Evolutionary conservation across 2,888 invertebrate species (phyloP).

Genomic region (Chrysolina oricalcia): DNA sequence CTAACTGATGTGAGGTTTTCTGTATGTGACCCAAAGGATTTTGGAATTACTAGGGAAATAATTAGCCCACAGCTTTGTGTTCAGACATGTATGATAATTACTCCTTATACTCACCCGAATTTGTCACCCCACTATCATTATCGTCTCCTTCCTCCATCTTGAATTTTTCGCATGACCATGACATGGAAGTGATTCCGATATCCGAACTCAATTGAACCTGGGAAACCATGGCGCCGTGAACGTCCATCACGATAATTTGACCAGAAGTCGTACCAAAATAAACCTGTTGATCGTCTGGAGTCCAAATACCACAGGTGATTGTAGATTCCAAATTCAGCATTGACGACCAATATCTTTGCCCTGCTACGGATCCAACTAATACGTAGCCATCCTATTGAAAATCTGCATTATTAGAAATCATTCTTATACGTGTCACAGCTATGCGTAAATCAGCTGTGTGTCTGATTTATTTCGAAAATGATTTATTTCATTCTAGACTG

Average conservation of each 20-base stretch:
- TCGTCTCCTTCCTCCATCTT: slow-evolving; percentile 97
- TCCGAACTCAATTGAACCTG: slow-evolving; percentile 91
- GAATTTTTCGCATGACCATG: slow-evolving; percentile 98
- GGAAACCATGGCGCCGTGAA: slow-evolving; percentile 95
- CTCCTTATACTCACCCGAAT: slow-evolving; percentile 66
- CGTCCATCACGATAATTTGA: slow-evolving; percentile 97
- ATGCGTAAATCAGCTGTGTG: no score
- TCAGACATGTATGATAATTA: background rate
- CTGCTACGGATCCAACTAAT: slow-evolving; percentile 96
- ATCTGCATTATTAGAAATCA: no score
- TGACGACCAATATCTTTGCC: slow-evolving; percentile 98
- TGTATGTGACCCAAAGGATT: no score
- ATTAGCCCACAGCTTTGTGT: no score
- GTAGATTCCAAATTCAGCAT: slow-evolving; percentile 95
- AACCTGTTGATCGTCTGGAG: slow-evolving; percentile 97
- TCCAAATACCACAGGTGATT: slow-evolving; percentile 98
- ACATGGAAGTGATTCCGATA: slow-evolving; percentile 92
- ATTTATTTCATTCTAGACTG: no score
- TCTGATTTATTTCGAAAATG: no score
- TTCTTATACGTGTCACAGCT: no score
- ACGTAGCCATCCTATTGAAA: slow-evolving; percentile 92
- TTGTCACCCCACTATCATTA: slow-evolving; percentile 75
- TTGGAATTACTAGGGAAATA: no score
- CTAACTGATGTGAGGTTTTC: no score
- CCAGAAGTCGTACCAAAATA: slow-evolving; percentile 97